phyloP scores from a whole-genome alignment of 2,797 vertebrate genomes.

The Pogoniulus pusillus region DNA sequence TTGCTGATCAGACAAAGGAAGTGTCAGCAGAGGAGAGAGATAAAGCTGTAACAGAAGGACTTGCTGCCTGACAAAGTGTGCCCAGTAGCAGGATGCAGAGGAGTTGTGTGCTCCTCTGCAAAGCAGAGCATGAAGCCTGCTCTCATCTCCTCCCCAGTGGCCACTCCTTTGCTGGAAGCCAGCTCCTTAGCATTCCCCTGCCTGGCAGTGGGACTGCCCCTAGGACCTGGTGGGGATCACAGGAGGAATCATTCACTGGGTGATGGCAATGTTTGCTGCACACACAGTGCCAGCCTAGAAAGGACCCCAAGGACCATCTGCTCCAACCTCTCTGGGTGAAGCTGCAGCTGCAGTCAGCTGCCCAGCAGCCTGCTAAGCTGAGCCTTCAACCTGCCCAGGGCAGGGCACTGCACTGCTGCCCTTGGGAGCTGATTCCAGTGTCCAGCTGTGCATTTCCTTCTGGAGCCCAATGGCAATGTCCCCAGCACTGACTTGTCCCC shows the following conservation, averaged over 20 bases:
- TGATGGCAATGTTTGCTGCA: background rate
- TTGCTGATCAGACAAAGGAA: conserved; percentile 41
- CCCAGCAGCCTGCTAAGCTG: too few relatives aligned
- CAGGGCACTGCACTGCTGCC: too few relatives aligned
- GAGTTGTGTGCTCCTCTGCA: background rate
- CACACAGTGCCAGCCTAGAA: too few relatives aligned
- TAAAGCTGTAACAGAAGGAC: conserved; percentile 50
- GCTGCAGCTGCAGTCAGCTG: too few relatives aligned
- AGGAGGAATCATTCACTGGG: accelerated
- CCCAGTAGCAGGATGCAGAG: background rate
- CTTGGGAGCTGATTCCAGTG: too few relatives aligned
- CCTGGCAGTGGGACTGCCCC: background rate
- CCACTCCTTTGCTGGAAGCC: background rate
- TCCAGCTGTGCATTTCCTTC: too few relatives aligned
- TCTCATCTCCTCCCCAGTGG: background rate
- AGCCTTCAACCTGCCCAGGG: too few relatives aligned
- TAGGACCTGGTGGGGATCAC: too few relatives aligned
- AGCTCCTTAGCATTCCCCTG: background rate
- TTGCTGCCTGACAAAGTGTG: conserved; percentile 16
- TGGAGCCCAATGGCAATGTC: too few relatives aligned
- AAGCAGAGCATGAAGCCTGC: background rate
- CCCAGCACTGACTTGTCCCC: too few relatives aligned
- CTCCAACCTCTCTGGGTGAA: too few relatives aligned
- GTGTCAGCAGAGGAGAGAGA: conserved; percentile 20
- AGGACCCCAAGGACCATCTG: too few relatives aligned